Conservation (phyloP, 2,113 vertebrate genomes). For the Pelmatolapia mariae region DNA sequence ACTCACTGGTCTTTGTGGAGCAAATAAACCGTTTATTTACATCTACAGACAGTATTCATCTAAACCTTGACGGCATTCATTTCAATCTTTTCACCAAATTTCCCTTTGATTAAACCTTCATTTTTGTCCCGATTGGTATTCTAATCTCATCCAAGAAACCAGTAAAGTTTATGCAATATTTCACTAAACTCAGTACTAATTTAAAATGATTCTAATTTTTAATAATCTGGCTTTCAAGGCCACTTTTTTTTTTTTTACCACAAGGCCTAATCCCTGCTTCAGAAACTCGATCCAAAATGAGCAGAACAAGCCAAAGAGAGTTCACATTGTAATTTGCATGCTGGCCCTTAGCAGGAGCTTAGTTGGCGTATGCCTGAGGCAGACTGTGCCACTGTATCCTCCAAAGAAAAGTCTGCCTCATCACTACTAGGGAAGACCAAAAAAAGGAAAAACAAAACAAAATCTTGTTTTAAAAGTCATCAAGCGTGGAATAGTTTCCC, state of each 20-base stretch:
- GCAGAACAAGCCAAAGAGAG: background rate
- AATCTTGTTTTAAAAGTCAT: slow-evolving; percentile 27
- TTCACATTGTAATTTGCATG: slow-evolving; percentile 22
- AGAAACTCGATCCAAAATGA: background rate
- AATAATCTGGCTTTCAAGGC: background rate
- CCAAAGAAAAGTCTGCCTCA: background rate
- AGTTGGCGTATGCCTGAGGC: background rate
- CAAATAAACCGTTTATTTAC: background rate
- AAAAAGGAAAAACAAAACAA: background rate
- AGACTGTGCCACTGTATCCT: background rate
- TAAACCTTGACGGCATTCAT: background rate
- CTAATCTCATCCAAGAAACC: background rate
- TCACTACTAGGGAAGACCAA: background rate
- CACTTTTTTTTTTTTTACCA: background rate
- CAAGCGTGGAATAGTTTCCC: background rate
- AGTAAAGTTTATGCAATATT: background rate
- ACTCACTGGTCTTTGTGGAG: background rate
- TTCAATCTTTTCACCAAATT: background rate
- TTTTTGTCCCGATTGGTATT: background rate
- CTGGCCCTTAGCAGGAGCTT: background rate
- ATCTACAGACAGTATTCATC: background rate
- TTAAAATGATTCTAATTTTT: background rate
- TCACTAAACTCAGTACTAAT: background rate
- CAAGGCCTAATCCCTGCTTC: background rate
- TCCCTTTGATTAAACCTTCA: background rate